Conservation (phyloP, 2,113 vertebrate genomes). For the Calidris pugnax region DNA sequence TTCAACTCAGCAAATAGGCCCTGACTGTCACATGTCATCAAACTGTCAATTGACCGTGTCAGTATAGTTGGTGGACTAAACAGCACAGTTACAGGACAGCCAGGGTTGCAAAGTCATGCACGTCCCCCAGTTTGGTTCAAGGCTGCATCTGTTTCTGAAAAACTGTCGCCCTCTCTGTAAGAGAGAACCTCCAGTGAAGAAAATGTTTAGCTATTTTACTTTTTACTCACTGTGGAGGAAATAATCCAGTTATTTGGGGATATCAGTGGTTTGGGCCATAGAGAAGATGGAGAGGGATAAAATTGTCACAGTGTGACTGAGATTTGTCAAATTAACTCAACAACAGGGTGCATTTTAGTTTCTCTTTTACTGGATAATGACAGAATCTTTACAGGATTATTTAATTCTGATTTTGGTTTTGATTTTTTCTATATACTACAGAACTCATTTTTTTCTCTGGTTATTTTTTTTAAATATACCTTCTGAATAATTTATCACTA, state of each 20-base stretch:
- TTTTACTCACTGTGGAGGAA: background rate
- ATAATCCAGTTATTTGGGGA: background rate
- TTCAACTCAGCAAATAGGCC: background rate
- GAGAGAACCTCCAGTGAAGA: background rate
- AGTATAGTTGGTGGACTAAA: background rate
- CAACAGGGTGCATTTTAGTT: background rate
- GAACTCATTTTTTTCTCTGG: background rate
- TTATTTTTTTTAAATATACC: background rate
- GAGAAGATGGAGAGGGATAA: background rate
- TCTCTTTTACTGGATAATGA: background rate
- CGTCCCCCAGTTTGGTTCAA: background rate
- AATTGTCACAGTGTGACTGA: background rate
- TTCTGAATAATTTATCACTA: background rate
- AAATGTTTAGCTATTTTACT: background rate
- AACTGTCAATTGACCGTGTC: background rate
- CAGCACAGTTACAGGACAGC: background rate
- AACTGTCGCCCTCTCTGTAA: background rate
- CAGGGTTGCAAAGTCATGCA: background rate
- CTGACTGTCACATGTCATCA: background rate
- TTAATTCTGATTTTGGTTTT: background rate
- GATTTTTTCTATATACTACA: background rate
- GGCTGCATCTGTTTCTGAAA: background rate
- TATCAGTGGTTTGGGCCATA: background rate
- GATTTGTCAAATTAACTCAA: background rate
- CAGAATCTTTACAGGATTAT: background rate